Percentiles rank a stretch among this genome's conserved stretches.
Evolutionary conservation across 2,113 vertebrate species (phyloP).

Genomic region (Microcebus jonahi): DNA sequence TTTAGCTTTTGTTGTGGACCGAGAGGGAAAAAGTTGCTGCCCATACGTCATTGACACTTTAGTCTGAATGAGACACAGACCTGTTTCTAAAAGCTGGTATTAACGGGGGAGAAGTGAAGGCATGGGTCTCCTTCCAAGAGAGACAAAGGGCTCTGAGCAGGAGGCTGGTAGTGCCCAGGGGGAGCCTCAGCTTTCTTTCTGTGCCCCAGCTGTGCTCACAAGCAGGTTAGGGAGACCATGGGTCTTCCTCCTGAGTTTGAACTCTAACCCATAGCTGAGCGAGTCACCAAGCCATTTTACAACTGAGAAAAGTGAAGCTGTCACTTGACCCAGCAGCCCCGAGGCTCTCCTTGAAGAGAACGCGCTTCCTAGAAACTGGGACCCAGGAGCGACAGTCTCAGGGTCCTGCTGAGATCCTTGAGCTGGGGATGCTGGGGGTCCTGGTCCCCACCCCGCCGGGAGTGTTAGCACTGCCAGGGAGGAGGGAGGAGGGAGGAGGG

Average conservation of each 20-base stretch:
- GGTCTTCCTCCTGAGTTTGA: not conserved
- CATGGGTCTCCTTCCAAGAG: not conserved
- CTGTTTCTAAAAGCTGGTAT: not conserved
- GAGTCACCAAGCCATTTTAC: not conserved
- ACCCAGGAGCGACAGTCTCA: fast-evolving
- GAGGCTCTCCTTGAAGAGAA: not conserved
- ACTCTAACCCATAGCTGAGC: not conserved
- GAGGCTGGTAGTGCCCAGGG: not conserved
- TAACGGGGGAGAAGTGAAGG: not conserved
- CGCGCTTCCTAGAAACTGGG: not conserved
- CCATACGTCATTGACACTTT: not conserved
- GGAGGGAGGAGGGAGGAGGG: not conserved
- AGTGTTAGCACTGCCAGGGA: not conserved
- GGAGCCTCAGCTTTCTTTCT: not conserved
- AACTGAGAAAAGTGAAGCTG: not conserved
- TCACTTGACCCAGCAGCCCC: not conserved
- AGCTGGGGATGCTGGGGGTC: not conserved
- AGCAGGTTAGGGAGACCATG: not conserved
- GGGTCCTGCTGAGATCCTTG: not conserved
- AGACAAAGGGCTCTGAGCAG: not conserved
- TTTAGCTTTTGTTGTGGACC: not conserved
- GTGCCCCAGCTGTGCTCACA: not conserved
- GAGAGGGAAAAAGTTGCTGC: not conserved
- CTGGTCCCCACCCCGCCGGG: not conserved
- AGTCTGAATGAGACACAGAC: not conserved